Evolutionary conservation across 2,888 invertebrate genomes (phyloP).

Genomic region (Dasysyrphus albostriatus): DNA sequence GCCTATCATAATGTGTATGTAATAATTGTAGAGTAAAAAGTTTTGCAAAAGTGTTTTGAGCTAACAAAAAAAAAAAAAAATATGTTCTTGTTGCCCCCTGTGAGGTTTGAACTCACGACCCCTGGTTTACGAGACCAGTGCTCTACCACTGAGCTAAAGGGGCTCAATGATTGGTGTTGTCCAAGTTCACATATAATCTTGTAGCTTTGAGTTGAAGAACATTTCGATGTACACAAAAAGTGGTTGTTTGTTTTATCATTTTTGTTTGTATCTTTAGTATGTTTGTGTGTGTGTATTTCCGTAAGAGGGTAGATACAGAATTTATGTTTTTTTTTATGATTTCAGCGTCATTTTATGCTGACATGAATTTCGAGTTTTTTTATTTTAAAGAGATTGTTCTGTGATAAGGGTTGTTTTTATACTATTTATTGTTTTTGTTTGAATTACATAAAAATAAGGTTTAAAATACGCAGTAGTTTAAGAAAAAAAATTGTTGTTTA

Average conservation of each 20-base stretch:
- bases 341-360: background rate
- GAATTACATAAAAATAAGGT: background rate
- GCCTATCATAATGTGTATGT: background rate
- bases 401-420: background rate
- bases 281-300: background rate
- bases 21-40: background rate
- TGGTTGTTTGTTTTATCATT: background rate
- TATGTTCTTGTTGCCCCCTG: constrained; percentile 76
- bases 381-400: no score
- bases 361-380: background rate
- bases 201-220: background rate
- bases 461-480: background rate
- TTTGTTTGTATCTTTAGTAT: background rate
- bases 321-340: background rate
- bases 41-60: background rate
- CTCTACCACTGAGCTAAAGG: constrained; percentile 79
- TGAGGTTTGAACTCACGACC: constrained; percentile 79
- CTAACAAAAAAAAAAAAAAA: constrained; percentile 67
- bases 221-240: background rate
- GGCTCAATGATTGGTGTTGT: constrained; percentile 64
- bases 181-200: constrained; percentile 61
- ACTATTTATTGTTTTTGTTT: background rate
- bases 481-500: background rate
- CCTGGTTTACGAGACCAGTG: constrained; percentile 79
- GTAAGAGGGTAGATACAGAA: background rate